Percentiles rank a stretch among this genome's conserved stretches.
Conservation (phyloP, 2,113 vertebrate genomes). For the Bucco capensis region DNA sequence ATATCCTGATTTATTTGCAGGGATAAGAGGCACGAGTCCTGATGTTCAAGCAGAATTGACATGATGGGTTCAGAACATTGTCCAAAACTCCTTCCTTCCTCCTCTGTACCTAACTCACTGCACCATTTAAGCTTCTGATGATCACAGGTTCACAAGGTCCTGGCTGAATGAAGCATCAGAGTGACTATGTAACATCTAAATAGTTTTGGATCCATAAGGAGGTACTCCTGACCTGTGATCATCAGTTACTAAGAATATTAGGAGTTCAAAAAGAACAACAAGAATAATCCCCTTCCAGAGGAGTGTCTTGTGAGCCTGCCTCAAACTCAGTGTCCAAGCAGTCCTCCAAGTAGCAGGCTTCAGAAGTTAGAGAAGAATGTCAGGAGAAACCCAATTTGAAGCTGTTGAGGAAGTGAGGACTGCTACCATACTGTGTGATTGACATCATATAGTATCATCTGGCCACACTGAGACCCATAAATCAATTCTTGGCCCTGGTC, state of each 20-base stretch:
- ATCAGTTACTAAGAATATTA: background rate
- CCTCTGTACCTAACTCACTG: background rate
- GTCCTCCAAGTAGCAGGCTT: background rate
- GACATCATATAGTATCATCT: background rate
- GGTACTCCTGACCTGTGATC: background rate
- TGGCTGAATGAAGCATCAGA: background rate
- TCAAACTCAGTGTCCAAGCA: background rate
- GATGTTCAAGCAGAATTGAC: background rate
- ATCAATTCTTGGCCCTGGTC: background rate
- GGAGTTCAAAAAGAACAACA: background rate
- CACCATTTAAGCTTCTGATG: background rate
- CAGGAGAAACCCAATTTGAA: background rate
- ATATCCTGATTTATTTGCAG: background rate
- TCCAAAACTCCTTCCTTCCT: background rate
- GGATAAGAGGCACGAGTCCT: background rate
- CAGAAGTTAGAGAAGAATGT: background rate
- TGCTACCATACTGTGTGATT: background rate
- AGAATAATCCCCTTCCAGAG: background rate
- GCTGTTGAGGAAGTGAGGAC: background rate
- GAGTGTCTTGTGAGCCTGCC: background rate
- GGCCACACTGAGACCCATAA: background rate
- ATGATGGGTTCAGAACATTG: background rate
- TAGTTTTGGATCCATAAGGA: background rate
- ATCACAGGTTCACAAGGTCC: background rate
- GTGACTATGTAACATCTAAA: background rate